Base-by-base conservation (phyloP, 2,113 vertebrate species). In the Silurus asotus region DNA sequence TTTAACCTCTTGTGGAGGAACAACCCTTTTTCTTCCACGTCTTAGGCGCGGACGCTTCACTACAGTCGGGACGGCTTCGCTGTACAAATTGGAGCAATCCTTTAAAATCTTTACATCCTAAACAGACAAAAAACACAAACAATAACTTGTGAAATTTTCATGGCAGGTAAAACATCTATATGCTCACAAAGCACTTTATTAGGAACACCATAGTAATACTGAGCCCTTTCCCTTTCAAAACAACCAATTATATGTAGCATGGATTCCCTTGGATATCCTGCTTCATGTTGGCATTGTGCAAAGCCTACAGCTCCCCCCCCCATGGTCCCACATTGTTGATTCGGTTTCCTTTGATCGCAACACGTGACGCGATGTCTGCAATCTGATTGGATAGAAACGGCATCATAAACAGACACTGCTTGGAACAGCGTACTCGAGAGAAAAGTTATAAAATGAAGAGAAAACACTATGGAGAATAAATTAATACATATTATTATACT, bases 31-130 rank as follows among this genome's bases (percentile, higher is more conserved):
- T 84, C 92, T 92, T 0, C 80, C 51, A 37, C 88, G 89, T n/a
- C 89, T 87, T 15, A 69, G 85, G 83, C 76, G 90, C 78, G 3
- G 89, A 1, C 91, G 90, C 70, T 92, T 92, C 6, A 49, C 90
- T 77, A 91, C 87, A 4, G 83, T 89, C 37, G 94, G 94, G 55
- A 94, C 78, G 1, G 89, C 86, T 48, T 93, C 92, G 10, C 86
- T 86, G 1, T 88, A 88, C 64, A 86, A 69, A 51, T 82, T 85
- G 0, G 86, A 69, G 5, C 84, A 59, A 8, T 91, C 90, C 28
- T 83, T 56, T 72, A 82, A 51, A 78, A 87, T 65, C 11, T 75
- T 25, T 17, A 90, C 84, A 79, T 51, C 70, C 94, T 94, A 48
- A 55, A 87, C 3, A 59, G 37, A 70, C 15, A 64, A 20, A 67